phyloP scores from a whole-genome alignment of 2,888 invertebrate species.

The Cephus rjabovi region DNA sequence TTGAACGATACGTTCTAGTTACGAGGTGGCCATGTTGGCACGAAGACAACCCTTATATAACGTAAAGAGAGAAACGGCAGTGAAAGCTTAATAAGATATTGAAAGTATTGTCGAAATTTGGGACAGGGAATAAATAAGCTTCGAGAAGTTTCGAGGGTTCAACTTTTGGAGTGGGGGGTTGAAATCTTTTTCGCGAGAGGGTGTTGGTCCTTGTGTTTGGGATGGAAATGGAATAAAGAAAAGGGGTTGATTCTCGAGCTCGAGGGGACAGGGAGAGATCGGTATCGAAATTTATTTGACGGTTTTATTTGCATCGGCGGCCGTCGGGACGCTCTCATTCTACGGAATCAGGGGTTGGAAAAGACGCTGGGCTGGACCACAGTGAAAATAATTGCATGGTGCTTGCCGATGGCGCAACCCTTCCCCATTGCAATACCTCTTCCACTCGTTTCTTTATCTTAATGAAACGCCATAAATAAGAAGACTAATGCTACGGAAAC shows the following conservation, averaged over 20 bases:
- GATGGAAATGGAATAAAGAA: conserved; percentile 36
- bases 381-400: conserved; percentile 63
- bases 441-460: conserved; percentile 62
- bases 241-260: conserved; percentile 44
- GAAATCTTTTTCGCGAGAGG: neutral
- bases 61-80: neutral
- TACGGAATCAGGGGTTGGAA: conserved; percentile 37
- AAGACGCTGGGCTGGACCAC: conserved; percentile 31
- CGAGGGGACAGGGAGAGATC: conserved; percentile 42
- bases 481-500: conserved; percentile 62
- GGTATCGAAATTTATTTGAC: conserved; percentile 64
- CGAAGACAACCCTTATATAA: neutral
- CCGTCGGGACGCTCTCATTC: conserved; percentile 32
- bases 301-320: conserved; percentile 60
- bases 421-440: conserved; percentile 43
- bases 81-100: neutral
- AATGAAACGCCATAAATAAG: conserved; percentile 66
- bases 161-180: neutral
- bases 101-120: neutral
- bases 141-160: neutral
- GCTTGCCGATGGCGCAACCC: conserved; percentile 54
- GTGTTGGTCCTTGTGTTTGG: neutral
- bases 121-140: neutral
- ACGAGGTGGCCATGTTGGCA: neutral
- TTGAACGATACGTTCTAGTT: neutral